Evolutionary conservation across 2,113 vertebrate genomes (phyloP).

Genomic region (Stegostoma tigrinum): DNA sequence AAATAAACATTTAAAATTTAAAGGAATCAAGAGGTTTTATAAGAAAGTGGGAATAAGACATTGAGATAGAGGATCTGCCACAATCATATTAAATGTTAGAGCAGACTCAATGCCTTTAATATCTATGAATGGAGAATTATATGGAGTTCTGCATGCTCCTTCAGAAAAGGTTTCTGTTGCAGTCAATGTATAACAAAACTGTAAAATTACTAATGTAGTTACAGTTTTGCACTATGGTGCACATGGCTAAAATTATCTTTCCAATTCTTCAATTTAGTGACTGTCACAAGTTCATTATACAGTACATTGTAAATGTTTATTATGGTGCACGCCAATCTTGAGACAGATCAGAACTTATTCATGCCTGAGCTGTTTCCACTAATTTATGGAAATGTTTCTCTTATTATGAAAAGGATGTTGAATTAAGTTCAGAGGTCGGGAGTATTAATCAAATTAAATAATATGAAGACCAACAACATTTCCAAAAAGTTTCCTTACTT

Average conservation of each 20-base stretch:
- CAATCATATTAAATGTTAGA: too few species aligned
- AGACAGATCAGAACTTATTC: background rate
- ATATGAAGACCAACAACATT: background rate
- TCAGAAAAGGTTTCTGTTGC: background rate
- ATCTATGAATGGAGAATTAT: background rate
- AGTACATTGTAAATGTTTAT: background rate
- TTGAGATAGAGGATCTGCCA: too few species aligned
- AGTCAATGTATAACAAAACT: background rate
- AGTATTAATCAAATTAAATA: background rate
- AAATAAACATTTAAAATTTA: too few species aligned
- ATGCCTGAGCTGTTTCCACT: background rate
- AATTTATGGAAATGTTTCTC: background rate
- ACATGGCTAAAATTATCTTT: background rate
- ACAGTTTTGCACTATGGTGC: background rate
- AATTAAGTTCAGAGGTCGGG: background rate
- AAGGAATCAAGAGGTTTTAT: too few species aligned
- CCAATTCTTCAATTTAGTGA: background rate
- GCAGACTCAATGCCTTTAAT: too few species aligned
- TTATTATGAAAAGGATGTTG: background rate
- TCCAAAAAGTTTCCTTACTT: background rate
- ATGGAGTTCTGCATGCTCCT: too few species aligned
- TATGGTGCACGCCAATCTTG: too few species aligned
- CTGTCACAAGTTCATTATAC: background rate
- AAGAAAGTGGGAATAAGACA: too few species aligned
- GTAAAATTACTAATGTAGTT: background rate